These are phyloP conservation scores for Plutella xylostella DNA, from an alignment of 2,888 invertebrate species.

Conservation along the genomic window DNA sequence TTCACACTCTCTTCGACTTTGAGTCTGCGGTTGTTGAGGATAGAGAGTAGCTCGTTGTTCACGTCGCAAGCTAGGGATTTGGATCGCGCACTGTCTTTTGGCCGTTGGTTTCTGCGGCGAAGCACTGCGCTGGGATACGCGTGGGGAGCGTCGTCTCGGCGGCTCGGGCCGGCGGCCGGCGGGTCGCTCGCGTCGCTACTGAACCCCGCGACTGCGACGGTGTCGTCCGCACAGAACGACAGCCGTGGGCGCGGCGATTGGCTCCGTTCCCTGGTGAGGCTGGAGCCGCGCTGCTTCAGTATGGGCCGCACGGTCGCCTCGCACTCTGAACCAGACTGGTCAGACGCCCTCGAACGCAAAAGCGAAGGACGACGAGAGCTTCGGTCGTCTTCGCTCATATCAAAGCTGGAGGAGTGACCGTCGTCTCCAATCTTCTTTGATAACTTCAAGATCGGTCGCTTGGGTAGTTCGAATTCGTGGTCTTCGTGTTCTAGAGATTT, in stretches of 20 bases:
- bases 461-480: constrained; percentile 77
- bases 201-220: constrained; percentile 56
- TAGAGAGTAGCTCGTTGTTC: constrained; percentile 58
- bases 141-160: constrained; percentile 45
- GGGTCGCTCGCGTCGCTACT: constrained; percentile 57
- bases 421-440: constrained; percentile 76
- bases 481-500: constrained; percentile 84
- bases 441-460: constrained; percentile 82
- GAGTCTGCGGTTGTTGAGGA: constrained; percentile 53
- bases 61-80: constrained; percentile 61
- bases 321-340: constrained; percentile 67
- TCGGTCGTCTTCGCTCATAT: constrained; percentile 65
- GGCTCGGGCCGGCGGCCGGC: constrained; percentile 61
- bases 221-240: constrained; percentile 71
- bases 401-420: constrained; percentile 69
- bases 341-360: constrained; percentile 64
- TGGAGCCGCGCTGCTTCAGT: constrained; percentile 72
- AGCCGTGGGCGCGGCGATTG: constrained; percentile 74
- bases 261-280: constrained; percentile 70
- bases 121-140: constrained; percentile 58
- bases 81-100: constrained; percentile 52
- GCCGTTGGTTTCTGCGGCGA: constrained; percentile 54
- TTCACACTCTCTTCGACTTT: constrained; percentile 55
- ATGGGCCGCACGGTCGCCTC: constrained; percentile 73
- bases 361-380: constrained; percentile 70